phyloP scores from a whole-genome alignment of 1,140 invertebrate species.

The Chlorops oryzae region DNA sequence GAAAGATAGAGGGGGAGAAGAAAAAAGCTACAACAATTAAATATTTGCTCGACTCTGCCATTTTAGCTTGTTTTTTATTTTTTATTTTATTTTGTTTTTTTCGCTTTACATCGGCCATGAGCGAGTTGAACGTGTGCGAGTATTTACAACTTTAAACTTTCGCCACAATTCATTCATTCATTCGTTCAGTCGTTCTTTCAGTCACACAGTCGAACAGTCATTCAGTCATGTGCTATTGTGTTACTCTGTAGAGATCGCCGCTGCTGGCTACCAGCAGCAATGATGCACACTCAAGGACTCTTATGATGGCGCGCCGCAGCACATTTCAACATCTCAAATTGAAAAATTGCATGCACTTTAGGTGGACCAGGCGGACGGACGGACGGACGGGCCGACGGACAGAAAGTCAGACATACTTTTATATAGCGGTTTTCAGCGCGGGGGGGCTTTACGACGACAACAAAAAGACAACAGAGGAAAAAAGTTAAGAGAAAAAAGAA shows the following conservation, averaged over 20 bases:
- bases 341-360: constrained; percentile 48
- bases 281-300: too few species aligned
- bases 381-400: neutral
- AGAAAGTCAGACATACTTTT: too few species aligned
- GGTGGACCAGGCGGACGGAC: constrained; percentile 17
- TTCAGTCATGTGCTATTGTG: constrained; percentile 6
- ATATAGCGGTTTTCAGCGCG: too few species aligned
- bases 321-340: constrained; percentile 45
- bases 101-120: neutral
- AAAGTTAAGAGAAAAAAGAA: too few species aligned
- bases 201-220: constrained; percentile 10
- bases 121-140: neutral
- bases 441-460: too few species aligned
- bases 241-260: constrained; percentile 25
- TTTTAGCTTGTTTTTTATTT: constrained; percentile 5
- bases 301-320: too few species aligned
- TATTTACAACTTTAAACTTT: neutral
- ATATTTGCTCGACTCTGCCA: constrained; percentile 46
- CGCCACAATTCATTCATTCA: too few species aligned
- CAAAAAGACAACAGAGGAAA: too few species aligned
- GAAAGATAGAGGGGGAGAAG: too few species aligned
- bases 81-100: constrained; percentile 10
- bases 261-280: constrained; percentile 24
- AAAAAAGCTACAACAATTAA: constrained; percentile 45
- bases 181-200: too few species aligned